Base-by-base conservation (phyloP, 2,888 invertebrate genomes). In the Lordiphosa andalusiaca region DNA sequence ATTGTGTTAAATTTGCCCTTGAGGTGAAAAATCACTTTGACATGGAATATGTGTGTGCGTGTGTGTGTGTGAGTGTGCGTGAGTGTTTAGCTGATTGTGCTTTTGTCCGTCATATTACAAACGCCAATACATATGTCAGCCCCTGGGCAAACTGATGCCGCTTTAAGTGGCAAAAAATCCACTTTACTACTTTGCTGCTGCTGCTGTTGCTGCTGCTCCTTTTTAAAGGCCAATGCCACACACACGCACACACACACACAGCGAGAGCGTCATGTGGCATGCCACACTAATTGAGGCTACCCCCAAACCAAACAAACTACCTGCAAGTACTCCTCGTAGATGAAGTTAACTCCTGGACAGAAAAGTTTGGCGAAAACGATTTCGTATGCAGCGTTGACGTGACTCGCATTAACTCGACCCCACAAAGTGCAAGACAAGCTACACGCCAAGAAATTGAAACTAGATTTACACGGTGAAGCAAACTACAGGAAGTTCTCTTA, bases 1-100 rank as follows among this genome's bases (percentile, higher is more conserved):
- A 85, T 85, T 85, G 84, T 81, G 85, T 85, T 83, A 85, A 84
- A 84, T 80, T 84, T 84, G 80, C 84, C 84, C 85, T 78, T 80
- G 80, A 84, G 84, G 81, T 81, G 70, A 84, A 81, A 83, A 81
- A 81, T 84, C 84, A 81, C 81, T 81, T 81, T 81, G 81, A 83
- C 81, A 80, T 73, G 70, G 62, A 53, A 50, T 48, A 23, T 35
- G 48, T 30, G 3, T 19, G 10, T 55, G 33, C 39, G 33, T 53
- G 6, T 41, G 9, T 52, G 36, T 16, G 10, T 25, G 49, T 23
- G 12, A 16, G 13, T 36, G 54, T 44, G 37, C 37, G 35, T 52
- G 53, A 36, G 41, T 58, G 65, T 54, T 53, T 60, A 48, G 70
- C 67, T 77, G 75, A 66, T 74, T 76, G 72, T 67, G 57, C 66